A percentile compares a stretch with the other conserved stretches of the same genome.
Evolutionary conservation across 2,797 vertebrate species (phyloP).

Genomic region (Microctenopoma lineatum): DNA sequence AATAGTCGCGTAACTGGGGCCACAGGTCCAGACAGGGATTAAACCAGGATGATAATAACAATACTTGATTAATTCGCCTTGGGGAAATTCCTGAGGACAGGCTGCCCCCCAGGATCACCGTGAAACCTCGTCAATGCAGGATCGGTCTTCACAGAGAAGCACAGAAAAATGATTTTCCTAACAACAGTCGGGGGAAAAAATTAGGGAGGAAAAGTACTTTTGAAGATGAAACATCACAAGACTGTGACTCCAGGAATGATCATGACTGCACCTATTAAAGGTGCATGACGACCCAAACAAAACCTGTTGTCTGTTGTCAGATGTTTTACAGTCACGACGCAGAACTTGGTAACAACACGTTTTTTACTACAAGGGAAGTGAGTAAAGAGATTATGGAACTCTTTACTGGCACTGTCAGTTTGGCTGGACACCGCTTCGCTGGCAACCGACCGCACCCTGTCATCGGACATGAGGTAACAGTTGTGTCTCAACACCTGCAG

Average conservation of each 20-base stretch:
- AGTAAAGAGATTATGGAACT: constrained; percentile 55
- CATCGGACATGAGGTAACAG: constrained; percentile 59
- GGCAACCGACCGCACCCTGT: constrained; percentile 50
- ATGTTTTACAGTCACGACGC: neutral
- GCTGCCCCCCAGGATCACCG: constrained; percentile 7
- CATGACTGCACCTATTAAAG: neutral
- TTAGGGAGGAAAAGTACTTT: neutral
- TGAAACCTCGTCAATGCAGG: constrained; percentile 13
- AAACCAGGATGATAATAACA: constrained; percentile 33
- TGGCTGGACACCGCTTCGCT: constrained; percentile 52
- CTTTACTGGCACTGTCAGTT: constrained; percentile 58
- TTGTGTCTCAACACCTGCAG: constrained; percentile 66
- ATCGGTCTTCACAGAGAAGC: constrained; percentile 45
- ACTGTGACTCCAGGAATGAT: neutral
- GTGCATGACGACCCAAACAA: constrained; percentile 1
- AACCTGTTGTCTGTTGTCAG: neutral
- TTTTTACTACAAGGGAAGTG: constrained; percentile 62
- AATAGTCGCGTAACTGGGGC: constrained; percentile 52
- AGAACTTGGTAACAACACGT: neutral
- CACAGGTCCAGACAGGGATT: constrained; percentile 48
- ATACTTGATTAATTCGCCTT: neutral
- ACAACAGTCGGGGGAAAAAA: neutral
- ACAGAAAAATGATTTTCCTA: neutral
- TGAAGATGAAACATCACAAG: neutral
- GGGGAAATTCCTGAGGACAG: too few species aligned